Percentiles rank a stretch among this genome's conserved stretches.
Conservation (phyloP, 2,888 invertebrate species). For the Phoronis australis region DNA sequence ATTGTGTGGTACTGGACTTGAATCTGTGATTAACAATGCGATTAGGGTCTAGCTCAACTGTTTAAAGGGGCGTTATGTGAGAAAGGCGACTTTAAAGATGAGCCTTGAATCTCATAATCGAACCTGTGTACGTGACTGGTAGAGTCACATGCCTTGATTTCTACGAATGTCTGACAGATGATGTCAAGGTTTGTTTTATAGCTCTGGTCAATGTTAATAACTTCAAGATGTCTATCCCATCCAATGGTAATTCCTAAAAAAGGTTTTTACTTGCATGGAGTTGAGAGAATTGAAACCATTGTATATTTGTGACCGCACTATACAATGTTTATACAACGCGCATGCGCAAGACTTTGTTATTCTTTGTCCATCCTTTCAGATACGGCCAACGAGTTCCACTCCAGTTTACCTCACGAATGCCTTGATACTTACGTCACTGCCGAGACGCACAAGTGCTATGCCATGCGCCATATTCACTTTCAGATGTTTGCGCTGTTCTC, state of each 20-base stretch:
- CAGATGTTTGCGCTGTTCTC: constrained; percentile 38
- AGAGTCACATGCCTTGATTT: no score
- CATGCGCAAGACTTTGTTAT: constrained; percentile 1
- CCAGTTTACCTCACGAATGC: constrained; percentile 28
- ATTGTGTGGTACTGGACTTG: no score
- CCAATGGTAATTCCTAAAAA: not conserved
- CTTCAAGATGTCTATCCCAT: no score
- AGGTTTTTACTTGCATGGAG: not conserved
- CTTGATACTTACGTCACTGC: constrained; percentile 38
- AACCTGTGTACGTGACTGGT: no score
- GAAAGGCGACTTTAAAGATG: no score
- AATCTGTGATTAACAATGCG: no score
- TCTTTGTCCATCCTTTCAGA: constrained; percentile 23
- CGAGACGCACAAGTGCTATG: constrained; percentile 44
- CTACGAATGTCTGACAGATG: no score
- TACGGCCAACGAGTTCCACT: not conserved
- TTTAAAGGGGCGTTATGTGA: no score
- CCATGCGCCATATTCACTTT: constrained; percentile 26
- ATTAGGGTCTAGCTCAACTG: no score
- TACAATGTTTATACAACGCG: not conserved
- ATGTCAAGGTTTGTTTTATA: no score
- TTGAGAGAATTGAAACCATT: not conserved
- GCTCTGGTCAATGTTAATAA: no score
- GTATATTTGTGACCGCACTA: not conserved
- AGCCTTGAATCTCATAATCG: no score